Evolutionary conservation across 1,140 invertebrate genomes (phyloP), one percentile per base, ranked within the genome.

Genomic region (Drosophila punjabiensis): DNA sequence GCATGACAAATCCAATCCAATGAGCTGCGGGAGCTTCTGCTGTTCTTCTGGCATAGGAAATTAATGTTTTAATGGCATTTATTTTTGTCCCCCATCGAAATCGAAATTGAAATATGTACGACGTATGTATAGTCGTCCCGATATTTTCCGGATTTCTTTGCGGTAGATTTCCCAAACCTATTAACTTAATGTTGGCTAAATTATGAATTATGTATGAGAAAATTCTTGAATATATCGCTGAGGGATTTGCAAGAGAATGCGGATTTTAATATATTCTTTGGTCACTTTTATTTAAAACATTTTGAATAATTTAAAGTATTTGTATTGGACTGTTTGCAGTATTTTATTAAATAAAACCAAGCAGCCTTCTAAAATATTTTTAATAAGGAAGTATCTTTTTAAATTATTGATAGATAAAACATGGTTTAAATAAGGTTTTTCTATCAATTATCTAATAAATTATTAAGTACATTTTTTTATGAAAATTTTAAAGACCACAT

Each of bases 11-110:
- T 63, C 50, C 53, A 73, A 61, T 66, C 75, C 45, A 39, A 39
- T 60, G 65, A 65, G 60, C 47, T 59, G 55, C 18, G 39, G 20
- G 16, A 18, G 69, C 52, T 50, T 47, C 43, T 20, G 43, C 70
- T 53, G 70, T 41, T 77, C 75, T 35, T 77, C 75, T 76, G 61
- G 74, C 74, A 76, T 77, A 53, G 45, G 32, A 67, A 77, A 77
- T 77, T 67, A 77, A 45, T 77, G 50, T 76, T 77, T 76, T 76
- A 73, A 76, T 76, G 73, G 68, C 55, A 74, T 74, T 74, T 74
- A 74, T 74, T 74, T 75, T 60, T 16, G 71, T 70, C 45, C 71
- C 35, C 56, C 56, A 20, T 43, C 37, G 71, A 74, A 75, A 76
- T 76, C 71, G 70, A 75, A 75, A 74, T 74, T 50, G 71, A 74